Evolutionary conservation across 2,797 vertebrate species (phyloP), one percentile per base, ranked within the genome.

Genomic region (Gadopsis bispinosus): DNA sequence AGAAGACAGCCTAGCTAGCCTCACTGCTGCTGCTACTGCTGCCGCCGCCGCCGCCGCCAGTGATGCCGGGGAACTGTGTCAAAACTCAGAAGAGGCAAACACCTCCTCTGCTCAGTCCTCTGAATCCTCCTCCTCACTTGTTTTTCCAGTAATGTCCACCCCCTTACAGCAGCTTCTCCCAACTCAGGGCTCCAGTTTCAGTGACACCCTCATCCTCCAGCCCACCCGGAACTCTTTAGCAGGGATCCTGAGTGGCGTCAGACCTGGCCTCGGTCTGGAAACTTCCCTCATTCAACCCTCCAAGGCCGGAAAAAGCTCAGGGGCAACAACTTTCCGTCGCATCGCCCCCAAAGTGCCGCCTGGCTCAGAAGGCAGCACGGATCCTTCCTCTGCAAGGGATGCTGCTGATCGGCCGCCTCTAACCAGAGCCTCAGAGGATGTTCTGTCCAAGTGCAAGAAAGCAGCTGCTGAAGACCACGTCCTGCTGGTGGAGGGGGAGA

Each of bases 371-470:
- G 26, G 39, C 0, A 31, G 92, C 50, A 83, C 94, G 3, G 96
- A 97, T 50, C 87, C 95, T 0, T 90, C 8, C n/a, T 96, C 95
- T 13, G 81, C 73, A 0, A 82, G 83, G 13, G 85, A 88, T 0
- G 26, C 71, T 1, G 37, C 77, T 0, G 75, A 89, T 11, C 88
- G 81, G 0, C 96, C 95, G 0, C 93, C 96, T 0, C 85, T 99
- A 43, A 98, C 98, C 0, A 91, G 97, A 77, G 98, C 98, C 0
- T 99, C 98, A 0, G 98, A 98, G 0, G 97, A 99, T 0, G 98
- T 99, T 31, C 92, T 99, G 60, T 99, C 97, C 4, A 99, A 99
- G 79, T 99, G 98, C 85, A 99, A 98, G 95, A 99, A 99, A 88
- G 98, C 98, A 0, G 96, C 99, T 31, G 97, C 97, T 0, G 97